Evolutionary conservation across 53 echinoderm and acorn worm species (phyloP), one percentile per base, ranked within the genome.

Genomic region (Arbacia lixula): DNA sequence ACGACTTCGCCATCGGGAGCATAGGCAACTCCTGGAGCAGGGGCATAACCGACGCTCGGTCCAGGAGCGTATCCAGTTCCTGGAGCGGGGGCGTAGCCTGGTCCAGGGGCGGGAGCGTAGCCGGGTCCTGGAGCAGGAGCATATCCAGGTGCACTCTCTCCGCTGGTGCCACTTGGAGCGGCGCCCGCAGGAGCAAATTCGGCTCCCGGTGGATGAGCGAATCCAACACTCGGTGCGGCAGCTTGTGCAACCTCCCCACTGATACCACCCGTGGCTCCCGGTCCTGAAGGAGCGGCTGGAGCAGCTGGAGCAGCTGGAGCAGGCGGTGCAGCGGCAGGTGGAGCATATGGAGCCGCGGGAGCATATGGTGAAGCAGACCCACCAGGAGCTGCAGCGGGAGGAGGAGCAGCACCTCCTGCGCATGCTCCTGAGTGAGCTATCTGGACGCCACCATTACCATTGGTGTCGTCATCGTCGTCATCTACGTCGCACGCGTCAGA

Each of bases 371-470:
- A 14, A 4, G 67, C 26, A 19, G 52, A 51, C 46, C 51, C 31
- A 30, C 0, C 20, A 40, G 67, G 67, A 8, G 39, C 67, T 5
- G 67, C 36, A 8, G 67, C 29, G 0, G 35, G 67, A 37, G 39
- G 17, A 22, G 9, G 2, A 34, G 30, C 33, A 12, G 46, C 32
- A 1, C 2, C 51, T n/a, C 33, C 10, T 29, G 0, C 29, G 53
- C 74, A 53, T 16, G 74, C 2, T n/a, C 53, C 74, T 5, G 33
- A n/a, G 27, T 53, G 35, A 2, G 54, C 74, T 31, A 74, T 53
- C n/a, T 74, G 53, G 4, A 74, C 53, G n/a, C 53, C 74, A 19
- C 74, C 74, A 53, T 73, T 73, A 33, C 73, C 73, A 46, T 46
- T 46, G 8, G 8, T 14, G 42, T 72, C 52, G n/a, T 50, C 52